Evolutionary conservation across 2,888 invertebrate species (phyloP).

Genomic region (Perithous albicinctus): DNA sequence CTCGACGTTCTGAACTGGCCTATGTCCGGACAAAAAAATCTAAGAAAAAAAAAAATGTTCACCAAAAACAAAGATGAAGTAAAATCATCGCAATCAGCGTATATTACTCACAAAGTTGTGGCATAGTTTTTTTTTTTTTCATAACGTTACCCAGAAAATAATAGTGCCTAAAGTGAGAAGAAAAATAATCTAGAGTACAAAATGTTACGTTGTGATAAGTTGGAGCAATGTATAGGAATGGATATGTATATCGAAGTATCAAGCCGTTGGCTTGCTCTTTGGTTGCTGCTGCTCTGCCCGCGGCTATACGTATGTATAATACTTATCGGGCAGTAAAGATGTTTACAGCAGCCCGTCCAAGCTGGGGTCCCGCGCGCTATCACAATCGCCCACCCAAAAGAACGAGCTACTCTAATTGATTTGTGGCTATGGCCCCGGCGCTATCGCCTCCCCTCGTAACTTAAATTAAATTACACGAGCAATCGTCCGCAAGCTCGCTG

Average conservation of each 20-base stretch:
- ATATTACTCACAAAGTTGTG: no score
- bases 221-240: conserved; percentile 54
- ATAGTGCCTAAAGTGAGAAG: conserved; percentile 75
- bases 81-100: no score
- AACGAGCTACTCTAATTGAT: conserved; percentile 82
- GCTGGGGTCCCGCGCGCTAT: conserved; percentile 78
- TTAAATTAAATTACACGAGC: conserved; percentile 82
- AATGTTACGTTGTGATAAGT: conserved; percentile 78
- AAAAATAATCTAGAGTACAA: conserved; percentile 80
- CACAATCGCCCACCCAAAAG: conserved; percentile 78
- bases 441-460: conserved; percentile 80
- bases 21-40: no score
- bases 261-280: not conserved
- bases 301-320: conserved; percentile 58
- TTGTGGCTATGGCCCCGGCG: conserved; percentile 81
- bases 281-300: conserved; percentile 9
- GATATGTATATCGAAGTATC: conserved; percentile 55
- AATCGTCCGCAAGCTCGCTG: conserved; percentile 74
- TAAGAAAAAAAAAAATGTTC: no score
- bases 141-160: conserved; percentile 40
- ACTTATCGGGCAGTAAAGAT: conserved; percentile 83
- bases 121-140: not conserved
- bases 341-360: conserved; percentile 80
- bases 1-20: no score
- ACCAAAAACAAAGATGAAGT: no score